phyloP scores from a whole-genome alignment of 2,888 invertebrate genomes.

The Stenchaetothrips biformis region DNA sequence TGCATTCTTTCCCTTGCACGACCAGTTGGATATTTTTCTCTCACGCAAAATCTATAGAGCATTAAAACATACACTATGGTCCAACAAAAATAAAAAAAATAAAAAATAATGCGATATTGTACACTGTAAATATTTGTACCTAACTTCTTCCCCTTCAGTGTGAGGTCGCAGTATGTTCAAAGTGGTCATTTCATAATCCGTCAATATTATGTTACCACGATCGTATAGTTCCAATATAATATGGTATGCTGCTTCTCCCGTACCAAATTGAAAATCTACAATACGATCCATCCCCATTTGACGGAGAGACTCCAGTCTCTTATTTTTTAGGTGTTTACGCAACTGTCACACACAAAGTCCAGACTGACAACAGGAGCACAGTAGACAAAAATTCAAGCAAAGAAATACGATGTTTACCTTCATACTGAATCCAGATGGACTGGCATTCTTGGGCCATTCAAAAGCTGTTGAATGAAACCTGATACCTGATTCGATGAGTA shows the following conservation, averaged over 20 bases:
- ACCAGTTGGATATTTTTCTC: conserved; percentile 83
- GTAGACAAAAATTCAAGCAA: conserved; percentile 17
- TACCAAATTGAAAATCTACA: conserved; percentile 92
- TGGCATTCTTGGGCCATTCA: conserved; percentile 97
- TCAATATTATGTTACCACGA: conserved; percentile 89
- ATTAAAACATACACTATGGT: conserved; percentile 26
- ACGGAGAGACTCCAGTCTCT: conserved; percentile 76
- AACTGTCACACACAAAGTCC: conserved; percentile 55
- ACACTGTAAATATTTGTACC: conserved; percentile 45
- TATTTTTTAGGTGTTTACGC: conserved; percentile 93
- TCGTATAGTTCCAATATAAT: conserved; percentile 93
- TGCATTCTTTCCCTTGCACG: conserved; percentile 62
- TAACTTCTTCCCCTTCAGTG: conserved; percentile 81
- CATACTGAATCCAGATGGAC: conserved; percentile 96
- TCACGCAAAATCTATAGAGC: conserved; percentile 71
- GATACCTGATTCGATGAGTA: conserved; percentile 90
- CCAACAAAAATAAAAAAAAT: conserved; percentile 26
- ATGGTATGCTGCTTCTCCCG: conserved; percentile 89
- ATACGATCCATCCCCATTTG: conserved; percentile 93
- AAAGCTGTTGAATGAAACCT: conserved; percentile 91
- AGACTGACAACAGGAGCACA: conserved; percentile 20
- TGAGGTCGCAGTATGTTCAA: conserved; percentile 89
- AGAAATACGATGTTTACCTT: conserved; percentile 57
- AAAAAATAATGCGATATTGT: neutral
- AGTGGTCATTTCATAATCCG: conserved; percentile 84